A percentile compares a stretch with the other conserved stretches of the same genome.
phyloP scores from a whole-genome alignment of 2,888 invertebrate species.

The Heliconius ethilla region DNA sequence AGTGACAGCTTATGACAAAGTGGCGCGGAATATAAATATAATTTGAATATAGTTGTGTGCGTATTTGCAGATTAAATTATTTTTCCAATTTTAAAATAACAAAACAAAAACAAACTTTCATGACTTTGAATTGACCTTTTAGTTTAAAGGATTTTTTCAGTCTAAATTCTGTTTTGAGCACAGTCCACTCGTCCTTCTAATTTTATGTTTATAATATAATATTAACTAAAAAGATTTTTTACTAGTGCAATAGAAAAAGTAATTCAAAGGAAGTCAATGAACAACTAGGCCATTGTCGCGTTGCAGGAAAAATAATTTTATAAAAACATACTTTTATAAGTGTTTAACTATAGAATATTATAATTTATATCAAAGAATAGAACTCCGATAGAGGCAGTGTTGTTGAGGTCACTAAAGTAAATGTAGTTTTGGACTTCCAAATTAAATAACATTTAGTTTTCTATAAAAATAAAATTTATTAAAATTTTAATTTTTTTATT shows the following conservation, averaged over 20 bases:
- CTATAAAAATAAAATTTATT: background rate
- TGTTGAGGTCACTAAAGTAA: background rate
- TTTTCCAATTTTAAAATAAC: no score
- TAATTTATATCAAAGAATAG: background rate
- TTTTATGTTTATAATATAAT: background rate
- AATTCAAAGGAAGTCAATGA: background rate
- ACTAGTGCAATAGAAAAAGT: background rate
- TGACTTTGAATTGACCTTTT: no score
- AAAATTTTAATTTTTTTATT: background rate
- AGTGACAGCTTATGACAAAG: no score
- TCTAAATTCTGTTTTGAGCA: no score
- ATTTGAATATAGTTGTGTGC: no score
- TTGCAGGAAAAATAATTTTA: slow-evolving; percentile 12
- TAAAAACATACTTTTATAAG: background rate
- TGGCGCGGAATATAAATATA: no score
- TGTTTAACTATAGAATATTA: background rate
- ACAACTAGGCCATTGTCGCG: slow-evolving; percentile 16
- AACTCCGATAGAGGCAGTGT: no score
- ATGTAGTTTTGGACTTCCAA: background rate
- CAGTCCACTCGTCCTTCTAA: no score
- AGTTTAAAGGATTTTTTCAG: no score
- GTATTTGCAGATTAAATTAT: no score
- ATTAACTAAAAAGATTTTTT: background rate
- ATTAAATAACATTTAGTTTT: background rate
- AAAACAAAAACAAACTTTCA: no score